phyloP scores from a whole-genome alignment of 2,113 vertebrate species.

The Aleadryas rufinucha region DNA sequence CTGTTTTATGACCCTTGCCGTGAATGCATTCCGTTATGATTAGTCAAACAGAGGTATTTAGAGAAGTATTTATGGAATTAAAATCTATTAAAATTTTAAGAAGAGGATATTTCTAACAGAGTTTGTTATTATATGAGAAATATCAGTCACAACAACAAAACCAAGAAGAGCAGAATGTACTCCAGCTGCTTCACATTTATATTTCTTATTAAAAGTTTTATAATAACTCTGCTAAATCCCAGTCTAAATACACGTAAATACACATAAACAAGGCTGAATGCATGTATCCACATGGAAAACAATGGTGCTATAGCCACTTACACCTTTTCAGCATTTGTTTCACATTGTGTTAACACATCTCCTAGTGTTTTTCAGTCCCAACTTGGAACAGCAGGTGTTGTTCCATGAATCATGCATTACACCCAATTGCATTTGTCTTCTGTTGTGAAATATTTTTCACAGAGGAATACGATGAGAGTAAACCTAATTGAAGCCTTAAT shows the following conservation, averaged over 20 bases:
- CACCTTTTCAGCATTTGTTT: background rate
- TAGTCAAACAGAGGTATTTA: constrained; percentile 33
- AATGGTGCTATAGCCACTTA: background rate
- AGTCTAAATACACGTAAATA: background rate
- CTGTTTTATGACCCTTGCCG: constrained; percentile 34
- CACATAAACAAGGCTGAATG: background rate
- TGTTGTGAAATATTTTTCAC: background rate
- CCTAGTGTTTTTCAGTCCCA: background rate
- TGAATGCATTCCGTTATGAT: constrained; percentile 6
- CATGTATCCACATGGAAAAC: background rate
- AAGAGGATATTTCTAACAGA: background rate
- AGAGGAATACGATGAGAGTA: background rate
- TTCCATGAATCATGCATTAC: constrained; percentile 3
- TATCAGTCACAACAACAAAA: background rate
- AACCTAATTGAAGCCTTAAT: background rate
- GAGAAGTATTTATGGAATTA: constrained; percentile 42
- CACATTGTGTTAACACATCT: background rate
- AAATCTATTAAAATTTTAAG: constrained; percentile 28
- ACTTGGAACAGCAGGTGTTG: background rate
- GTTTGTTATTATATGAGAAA: constrained; percentile 12
- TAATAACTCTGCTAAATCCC: background rate
- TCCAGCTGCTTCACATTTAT: background rate
- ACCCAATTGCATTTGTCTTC: background rate
- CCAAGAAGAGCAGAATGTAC: background rate
- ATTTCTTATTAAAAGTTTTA: background rate